Evolutionary conservation across 1,140 invertebrate species (phyloP).

Genomic region (Drosophila arawakana): DNA sequence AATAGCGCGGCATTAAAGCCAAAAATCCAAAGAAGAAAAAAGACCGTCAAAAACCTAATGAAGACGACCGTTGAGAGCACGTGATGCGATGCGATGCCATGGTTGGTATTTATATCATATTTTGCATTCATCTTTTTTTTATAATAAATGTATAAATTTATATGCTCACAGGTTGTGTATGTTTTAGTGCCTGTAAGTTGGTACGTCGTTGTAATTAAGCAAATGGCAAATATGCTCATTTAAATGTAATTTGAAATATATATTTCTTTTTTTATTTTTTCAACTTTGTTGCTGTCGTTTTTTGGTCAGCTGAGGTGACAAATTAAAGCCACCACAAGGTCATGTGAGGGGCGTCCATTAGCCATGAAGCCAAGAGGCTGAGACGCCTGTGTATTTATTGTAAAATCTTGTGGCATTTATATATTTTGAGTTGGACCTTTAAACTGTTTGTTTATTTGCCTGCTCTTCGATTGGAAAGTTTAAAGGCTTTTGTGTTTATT

Average conservation of each 20-base stretch:
- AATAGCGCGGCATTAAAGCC: slow-evolving; percentile 22
- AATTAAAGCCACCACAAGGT: slow-evolving; percentile 75
- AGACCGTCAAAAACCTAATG: slow-evolving; percentile 31
- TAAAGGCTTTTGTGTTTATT: slow-evolving; percentile 29
- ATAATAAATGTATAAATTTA: slow-evolving; percentile 20
- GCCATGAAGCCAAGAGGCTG: slow-evolving; percentile 59
- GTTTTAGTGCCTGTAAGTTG: slow-evolving; percentile 21
- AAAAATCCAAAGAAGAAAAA: slow-evolving; percentile 1
- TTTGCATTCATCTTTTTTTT: slow-evolving; percentile 26
- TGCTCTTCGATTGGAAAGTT: slow-evolving; percentile 72
- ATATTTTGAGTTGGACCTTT: slow-evolving; percentile 5
- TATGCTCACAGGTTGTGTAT: not conserved
- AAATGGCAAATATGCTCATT: slow-evolving; percentile 64
- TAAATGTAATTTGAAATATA: slow-evolving; percentile 75
- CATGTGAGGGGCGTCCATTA: slow-evolving; percentile 79
- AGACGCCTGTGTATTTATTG: slow-evolving; percentile 19
- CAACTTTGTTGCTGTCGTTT: slow-evolving; percentile 32
- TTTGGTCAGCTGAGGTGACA: slow-evolving; percentile 74
- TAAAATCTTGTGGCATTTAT: slow-evolving; percentile 54
- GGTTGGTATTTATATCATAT: slow-evolving; percentile 45
- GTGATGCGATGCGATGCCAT: slow-evolving; percentile 57
- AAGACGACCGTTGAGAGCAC: slow-evolving; percentile 60
- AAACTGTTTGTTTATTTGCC: slow-evolving; percentile 22
- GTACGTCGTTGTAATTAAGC: slow-evolving; percentile 61
- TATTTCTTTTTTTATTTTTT: not conserved